Evolutionary conservation across 2,113 vertebrate species (phyloP), one percentile per base, ranked within the genome.

Genomic region (Psephotus haematonotus): DNA sequence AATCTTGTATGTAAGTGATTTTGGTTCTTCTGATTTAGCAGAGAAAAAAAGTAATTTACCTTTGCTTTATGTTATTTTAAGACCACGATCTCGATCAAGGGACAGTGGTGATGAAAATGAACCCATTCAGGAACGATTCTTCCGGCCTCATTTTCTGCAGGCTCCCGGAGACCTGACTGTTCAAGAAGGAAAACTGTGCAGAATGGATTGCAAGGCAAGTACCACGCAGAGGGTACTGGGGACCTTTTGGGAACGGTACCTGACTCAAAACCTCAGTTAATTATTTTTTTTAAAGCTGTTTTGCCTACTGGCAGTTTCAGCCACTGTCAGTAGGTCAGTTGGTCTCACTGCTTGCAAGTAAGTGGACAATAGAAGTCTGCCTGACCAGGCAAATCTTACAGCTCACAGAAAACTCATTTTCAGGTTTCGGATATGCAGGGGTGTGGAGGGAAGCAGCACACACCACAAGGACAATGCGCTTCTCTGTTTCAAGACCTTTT

Each of bases 161-260:
- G 99, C 99, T 10, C 99, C 99, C 17, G 99, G 99, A 70, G 99
- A 99, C 91, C 97, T 99, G 95, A 99, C 99, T 27, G 98, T 99
- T 19, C 99, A 99, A 97, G 99, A 99, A 97, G 99, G 99, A 47
- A 98, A 98, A 44, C 98, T 99, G 8, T 99, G 99, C 94, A 97
- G 99, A 88, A 99, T 99, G 99, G 99, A 99, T 97, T 99, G 99
- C 97, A 99, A 99, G 98, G 99, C 99, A 97, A 97, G 97, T 84
- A 47, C n/a, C 47, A 20, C 1, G 2, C 43, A 11, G 35, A 44
- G 75, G 82, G 8, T 3, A 50, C 43, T 53, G n/a, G 63, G 41
- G 17, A 16, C 63, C 53, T 63, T 60, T 35, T 14, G 2, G 1
- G 47, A 76, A 71, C 10, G 4, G 70, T 15, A 49, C 50, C 72